Evolutionary conservation across 2,113 vertebrate genomes (phyloP).

Genomic region (Alligator sinensis): DNA sequence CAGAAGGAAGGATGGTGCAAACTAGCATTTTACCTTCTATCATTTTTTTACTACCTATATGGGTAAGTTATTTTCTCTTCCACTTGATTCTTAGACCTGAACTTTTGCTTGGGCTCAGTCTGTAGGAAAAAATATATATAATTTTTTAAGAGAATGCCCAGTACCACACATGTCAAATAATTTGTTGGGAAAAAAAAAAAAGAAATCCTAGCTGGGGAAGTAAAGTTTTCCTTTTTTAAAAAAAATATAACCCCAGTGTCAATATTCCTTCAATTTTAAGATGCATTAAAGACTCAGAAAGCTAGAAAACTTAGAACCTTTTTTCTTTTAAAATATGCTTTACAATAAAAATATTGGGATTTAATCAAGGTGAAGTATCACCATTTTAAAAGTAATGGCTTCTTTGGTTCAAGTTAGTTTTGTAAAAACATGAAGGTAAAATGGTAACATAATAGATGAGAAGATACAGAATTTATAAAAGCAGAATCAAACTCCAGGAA

Average conservation of each 20-base stretch:
- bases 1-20: conserved; percentile 99
- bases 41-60: conserved; percentile 99
- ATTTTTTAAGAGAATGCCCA: accelerated
- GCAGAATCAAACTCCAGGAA: neutral
- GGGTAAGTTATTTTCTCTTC: conserved; percentile 82
- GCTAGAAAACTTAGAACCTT: neutral
- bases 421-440: neutral
- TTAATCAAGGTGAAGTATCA: neutral
- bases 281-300: neutral
- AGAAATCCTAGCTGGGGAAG: too few species aligned
- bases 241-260: too few species aligned
- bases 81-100: neutral
- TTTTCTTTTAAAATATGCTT: neutral
- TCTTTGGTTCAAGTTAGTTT: neutral
- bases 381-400: neutral
- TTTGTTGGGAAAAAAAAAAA: neutral
- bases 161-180: neutral
- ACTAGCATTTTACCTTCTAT: conserved; percentile 95
- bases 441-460: neutral
- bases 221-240: too few species aligned
- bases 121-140: neutral
- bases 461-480: neutral
- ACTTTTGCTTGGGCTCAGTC: neutral
- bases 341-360: neutral
- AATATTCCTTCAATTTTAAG: too few species aligned